Percentiles rank a stretch among this genome's conserved stretches.
These are phyloP conservation scores for Hipparchia semele DNA, from an alignment of 2,888 invertebrate species.

Conservation along the genomic window DNA sequence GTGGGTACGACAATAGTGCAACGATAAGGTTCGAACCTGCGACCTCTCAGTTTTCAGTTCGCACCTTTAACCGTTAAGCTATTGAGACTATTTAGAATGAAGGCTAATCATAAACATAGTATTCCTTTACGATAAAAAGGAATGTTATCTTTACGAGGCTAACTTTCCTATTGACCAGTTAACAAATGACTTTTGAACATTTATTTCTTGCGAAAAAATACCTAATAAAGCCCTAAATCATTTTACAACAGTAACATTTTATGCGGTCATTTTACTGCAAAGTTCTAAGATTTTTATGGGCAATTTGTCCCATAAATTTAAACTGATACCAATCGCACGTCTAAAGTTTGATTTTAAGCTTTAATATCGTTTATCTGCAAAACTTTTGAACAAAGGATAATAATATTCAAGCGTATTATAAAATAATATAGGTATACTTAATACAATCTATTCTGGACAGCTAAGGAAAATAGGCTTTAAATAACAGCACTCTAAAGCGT, in stretches of 20 bases:
- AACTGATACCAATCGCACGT: constrained; percentile 15
- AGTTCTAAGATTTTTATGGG: constrained; percentile 18
- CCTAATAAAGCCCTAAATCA: not conserved
- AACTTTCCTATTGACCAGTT: too few relatives aligned
- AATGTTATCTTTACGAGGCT: too few relatives aligned
- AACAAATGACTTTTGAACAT: constrained; percentile 6
- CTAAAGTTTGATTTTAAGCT: constrained; percentile 19
- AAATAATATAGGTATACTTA: not conserved
- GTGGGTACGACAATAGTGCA: too few relatives aligned
- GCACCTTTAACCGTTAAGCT: too few relatives aligned
- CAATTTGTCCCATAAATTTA: constrained; percentile 20
- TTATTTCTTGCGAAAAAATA: constrained; percentile 4
- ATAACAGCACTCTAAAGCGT: too few relatives aligned
- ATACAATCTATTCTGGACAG: too few relatives aligned
- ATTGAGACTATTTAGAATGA: too few relatives aligned
- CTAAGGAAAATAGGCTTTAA: too few relatives aligned
- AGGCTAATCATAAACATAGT: too few relatives aligned
- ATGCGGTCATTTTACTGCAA: constrained; percentile 18
- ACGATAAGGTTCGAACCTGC: too few relatives aligned
- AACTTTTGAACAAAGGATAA: constrained; percentile 17
- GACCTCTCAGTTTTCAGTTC: too few relatives aligned
- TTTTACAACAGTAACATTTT: constrained; percentile 8
- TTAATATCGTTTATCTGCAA: constrained; percentile 16
- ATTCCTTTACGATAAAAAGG: too few relatives aligned
- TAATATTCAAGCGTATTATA: not conserved